Percentiles rank a stretch among this genome's conserved stretches.
Conservation (phyloP, 1,140 invertebrate genomes). For the Bombus waltoni region DNA sequence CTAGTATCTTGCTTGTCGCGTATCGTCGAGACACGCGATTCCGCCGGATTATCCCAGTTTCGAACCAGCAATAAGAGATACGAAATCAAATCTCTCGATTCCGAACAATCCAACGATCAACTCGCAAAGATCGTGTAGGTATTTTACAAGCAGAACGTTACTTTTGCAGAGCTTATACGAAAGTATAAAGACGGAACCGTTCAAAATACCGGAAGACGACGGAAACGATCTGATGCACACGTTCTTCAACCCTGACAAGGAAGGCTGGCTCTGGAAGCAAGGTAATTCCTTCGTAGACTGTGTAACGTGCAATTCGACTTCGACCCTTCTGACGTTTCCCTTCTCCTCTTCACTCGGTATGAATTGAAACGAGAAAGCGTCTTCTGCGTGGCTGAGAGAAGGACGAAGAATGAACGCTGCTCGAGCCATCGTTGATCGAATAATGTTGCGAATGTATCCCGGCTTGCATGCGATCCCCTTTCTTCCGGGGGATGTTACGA, state of each 20-base stretch:
- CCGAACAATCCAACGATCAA: neutral
- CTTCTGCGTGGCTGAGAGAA: slow-evolving; percentile 19
- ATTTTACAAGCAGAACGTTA: neutral
- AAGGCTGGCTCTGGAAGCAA: slow-evolving; percentile 99
- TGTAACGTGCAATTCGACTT: slow-evolving; percentile 1
- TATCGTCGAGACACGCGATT: too few relatives aligned
- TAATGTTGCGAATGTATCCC: slow-evolving; percentile 1
- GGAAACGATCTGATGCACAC: slow-evolving; percentile 99
- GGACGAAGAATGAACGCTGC: slow-evolving; percentile 7
- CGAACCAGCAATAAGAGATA: too few relatives aligned
- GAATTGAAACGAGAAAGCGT: slow-evolving; percentile 18
- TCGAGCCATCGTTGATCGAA: slow-evolving; percentile 4
- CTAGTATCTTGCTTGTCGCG: neutral
- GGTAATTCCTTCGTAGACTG: slow-evolving; percentile 83
- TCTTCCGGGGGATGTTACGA: neutral
- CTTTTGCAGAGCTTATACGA: slow-evolving; percentile 94
- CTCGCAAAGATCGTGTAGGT: neutral
- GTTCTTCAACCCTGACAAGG: slow-evolving; percentile 99
- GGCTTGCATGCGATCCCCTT: neutral
- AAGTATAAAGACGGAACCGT: slow-evolving; percentile 99
- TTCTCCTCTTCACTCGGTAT: slow-evolving; percentile 22
- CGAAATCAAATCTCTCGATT: neutral
- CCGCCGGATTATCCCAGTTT: neutral
- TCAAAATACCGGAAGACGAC: slow-evolving; percentile 99
- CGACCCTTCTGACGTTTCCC: slow-evolving; percentile 1